Conservation (phyloP, 2,888 invertebrate species). For the Ophion slaviceki region DNA sequence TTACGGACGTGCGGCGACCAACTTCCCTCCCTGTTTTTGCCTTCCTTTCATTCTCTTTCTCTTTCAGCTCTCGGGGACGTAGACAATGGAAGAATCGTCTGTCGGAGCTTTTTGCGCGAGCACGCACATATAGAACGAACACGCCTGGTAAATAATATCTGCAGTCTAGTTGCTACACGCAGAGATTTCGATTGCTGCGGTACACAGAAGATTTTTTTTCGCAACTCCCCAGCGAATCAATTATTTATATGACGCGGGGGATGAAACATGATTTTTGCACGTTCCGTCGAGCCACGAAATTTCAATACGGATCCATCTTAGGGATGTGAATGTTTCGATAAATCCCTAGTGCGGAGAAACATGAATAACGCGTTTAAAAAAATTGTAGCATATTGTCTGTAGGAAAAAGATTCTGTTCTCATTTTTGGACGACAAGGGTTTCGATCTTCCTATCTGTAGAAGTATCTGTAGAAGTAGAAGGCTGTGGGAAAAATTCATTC, state of each 20-base stretch:
- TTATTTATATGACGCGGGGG: constrained; percentile 45
- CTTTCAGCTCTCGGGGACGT: constrained; percentile 32
- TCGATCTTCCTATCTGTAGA: constrained; percentile 4
- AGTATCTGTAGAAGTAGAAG: too few species aligned
- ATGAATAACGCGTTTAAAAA: constrained; percentile 17
- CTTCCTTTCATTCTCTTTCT: constrained; percentile 13
- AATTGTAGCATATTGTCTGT: constrained; percentile 1
- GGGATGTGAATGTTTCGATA: constrained; percentile 19
- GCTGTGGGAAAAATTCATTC: too few species aligned
- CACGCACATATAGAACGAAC: constrained; percentile 70
- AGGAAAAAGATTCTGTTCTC: not conserved
- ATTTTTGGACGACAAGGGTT: not conserved
- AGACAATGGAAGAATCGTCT: constrained; percentile 65
- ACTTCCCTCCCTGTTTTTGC: constrained; percentile 17
- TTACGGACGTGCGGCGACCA: constrained; percentile 64
- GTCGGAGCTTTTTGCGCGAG: constrained; percentile 73
- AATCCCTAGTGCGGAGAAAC: not conserved
- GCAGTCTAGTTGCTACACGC: constrained; percentile 56
- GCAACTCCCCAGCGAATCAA: constrained; percentile 45
- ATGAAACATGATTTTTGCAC: constrained; percentile 48
- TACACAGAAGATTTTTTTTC: constrained; percentile 31
- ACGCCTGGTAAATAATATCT: constrained; percentile 76
- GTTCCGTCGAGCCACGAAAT: constrained; percentile 21
- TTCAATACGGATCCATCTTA: constrained; percentile 40
- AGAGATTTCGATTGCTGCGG: constrained; percentile 57